A percentile compares a stretch with the other conserved stretches of the same genome.
phyloP scores from a whole-genome alignment of 2,113 vertebrate genomes.

The Bubalus kerabau region DNA sequence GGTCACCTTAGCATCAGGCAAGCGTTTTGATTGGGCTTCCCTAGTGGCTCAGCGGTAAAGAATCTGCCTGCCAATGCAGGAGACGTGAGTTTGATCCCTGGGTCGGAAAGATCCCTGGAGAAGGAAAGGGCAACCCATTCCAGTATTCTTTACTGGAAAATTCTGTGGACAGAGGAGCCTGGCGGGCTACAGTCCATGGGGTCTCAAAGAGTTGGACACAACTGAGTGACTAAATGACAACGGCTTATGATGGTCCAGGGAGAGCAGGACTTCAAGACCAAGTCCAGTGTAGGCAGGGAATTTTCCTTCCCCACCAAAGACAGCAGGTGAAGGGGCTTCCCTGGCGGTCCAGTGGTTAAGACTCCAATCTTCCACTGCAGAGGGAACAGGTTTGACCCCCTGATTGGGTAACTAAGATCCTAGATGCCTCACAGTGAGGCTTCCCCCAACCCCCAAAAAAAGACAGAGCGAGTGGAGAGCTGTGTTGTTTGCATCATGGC shows the following conservation, averaged over 20 bases:
- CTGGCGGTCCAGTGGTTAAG: background rate
- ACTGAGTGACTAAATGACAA: background rate
- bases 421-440: background rate
- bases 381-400: background rate
- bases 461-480: background rate
- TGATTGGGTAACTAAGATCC: background rate
- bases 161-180: background rate
- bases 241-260: background rate
- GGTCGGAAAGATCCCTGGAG: background rate
- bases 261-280: background rate
- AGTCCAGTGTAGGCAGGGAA: background rate
- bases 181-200: background rate
- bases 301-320: background rate
- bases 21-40: background rate
- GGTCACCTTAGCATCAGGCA: background rate
- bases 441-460: rapidly evolving
- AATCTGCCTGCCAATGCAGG: background rate
- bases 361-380: background rate
- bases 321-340: background rate
- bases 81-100: background rate
- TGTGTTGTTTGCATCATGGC: background rate
- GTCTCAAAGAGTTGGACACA: background rate
- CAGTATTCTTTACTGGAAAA: background rate
- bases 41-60: background rate
- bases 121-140: background rate